phyloP scores from a whole-genome alignment of 2,888 invertebrate species.

The Phrixothrix hirtus region DNA sequence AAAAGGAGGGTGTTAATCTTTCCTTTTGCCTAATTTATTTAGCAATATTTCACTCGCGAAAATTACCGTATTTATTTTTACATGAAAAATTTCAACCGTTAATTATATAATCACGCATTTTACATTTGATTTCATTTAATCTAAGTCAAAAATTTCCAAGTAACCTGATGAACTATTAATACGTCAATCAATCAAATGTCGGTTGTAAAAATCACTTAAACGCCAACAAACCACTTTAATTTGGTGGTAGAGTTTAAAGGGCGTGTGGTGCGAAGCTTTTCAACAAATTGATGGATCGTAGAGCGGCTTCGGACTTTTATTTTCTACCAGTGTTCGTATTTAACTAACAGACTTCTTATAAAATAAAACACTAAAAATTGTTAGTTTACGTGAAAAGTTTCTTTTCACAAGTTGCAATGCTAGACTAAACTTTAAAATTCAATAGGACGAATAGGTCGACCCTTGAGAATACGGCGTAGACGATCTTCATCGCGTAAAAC shows the following conservation, averaged over 20 bases:
- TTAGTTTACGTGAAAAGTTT: constrained; percentile 1
- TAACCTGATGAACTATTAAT: constrained; percentile 6
- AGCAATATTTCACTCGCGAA: too few relatives aligned
- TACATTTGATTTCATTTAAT: too few relatives aligned
- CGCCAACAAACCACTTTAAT: constrained; percentile 28
- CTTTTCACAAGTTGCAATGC: not conserved
- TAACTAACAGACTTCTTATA: constrained; percentile 1
- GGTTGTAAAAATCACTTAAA: constrained; percentile 26
- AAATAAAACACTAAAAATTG: constrained; percentile 8
- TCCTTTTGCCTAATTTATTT: too few relatives aligned
- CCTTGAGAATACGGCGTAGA: not conserved
- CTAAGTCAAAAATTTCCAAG: too few relatives aligned
- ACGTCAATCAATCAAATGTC: constrained; percentile 27
- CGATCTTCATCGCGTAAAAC: not conserved
- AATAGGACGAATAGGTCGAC: not conserved
- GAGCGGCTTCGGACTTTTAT: constrained; percentile 19
- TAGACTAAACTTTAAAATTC: not conserved
- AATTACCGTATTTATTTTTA: too few relatives aligned
- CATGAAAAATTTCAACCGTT: too few relatives aligned
- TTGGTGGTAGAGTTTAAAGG: constrained; percentile 24
- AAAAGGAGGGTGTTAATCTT: too few relatives aligned
- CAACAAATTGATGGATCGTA: constrained; percentile 29
- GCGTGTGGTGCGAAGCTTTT: constrained; percentile 23
- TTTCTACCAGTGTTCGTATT: constrained; percentile 8
- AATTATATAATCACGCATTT: too few relatives aligned